Evolutionary conservation across 2,888 invertebrate genomes (phyloP), one percentile per base, ranked within the genome.

Genomic region (Cantharis flavilabris): DNA sequence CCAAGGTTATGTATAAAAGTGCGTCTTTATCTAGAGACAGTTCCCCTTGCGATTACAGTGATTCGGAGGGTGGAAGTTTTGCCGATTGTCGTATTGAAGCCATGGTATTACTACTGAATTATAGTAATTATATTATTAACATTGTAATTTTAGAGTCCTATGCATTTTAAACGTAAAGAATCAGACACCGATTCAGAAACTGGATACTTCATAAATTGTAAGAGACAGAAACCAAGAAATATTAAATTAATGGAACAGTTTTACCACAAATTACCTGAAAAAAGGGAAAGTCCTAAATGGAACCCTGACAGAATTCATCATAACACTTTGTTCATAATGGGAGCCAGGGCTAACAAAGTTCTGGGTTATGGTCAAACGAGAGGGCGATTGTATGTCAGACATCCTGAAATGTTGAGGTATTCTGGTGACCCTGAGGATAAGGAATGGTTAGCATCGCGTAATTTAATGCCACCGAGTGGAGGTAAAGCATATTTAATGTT

Each of bases 401-500:
- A 95, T 88, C 93, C 95, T 4, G 94, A 94, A 69, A 85, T 95
- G 67, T 33, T 78, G 10, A 82, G 94, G 85, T 96, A 95, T 87
- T 93, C 93, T 20, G 94, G 95, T 4, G 96, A 96, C 84, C 92
- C 93, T 72, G 93, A 94, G 79, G 96, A 96, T 85, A 95, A 95
- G 85, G 94, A 94, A 84, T 95, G 95, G 95, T 90, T 96, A 71
- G 92, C 93, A 65, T 93, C 93, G 79, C 93, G 94, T 83, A 93
- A 93, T 84, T 88, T 94, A 78, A 94, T 94, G 88, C 94, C 95
- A 78, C 93, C 94, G 33, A 94, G 94, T 74, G 94, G 95, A 0
- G 95, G 95, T 4, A 94, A 94, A 88, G 94, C 95, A 1, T 95
- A 95, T 84, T 91, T 96, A 80, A 92, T 96, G 91, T 91, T 95